Base-by-base conservation (phyloP, 1,140 invertebrate genomes). In the Globodera rostochiensis region DNA sequence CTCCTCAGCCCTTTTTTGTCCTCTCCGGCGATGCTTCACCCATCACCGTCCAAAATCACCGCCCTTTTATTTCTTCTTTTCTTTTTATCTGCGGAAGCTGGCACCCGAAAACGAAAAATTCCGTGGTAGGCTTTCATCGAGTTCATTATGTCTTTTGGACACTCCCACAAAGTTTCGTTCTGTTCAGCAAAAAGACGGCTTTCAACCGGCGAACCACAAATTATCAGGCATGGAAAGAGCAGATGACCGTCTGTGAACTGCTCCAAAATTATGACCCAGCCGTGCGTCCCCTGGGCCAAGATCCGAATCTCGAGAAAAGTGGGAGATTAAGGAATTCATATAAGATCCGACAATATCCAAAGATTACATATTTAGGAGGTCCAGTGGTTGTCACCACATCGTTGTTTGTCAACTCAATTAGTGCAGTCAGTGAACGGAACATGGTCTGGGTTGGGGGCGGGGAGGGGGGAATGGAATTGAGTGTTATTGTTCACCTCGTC, bases 221-320 rank as follows among this genome's bases (percentile, higher is more conserved):
- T 80, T 89, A 90, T 80, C 81, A 84, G 76, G 88, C 88, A 60
- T 90, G 88, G 88, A 88, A 83, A 80, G 88, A 90, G 53, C 88
- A 89, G 73, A 90, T 87, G 83, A 88, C 85, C 15, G 84, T 88
- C 36, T 89, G 88, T 73, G 88, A 89, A 74, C 79, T 89, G n/a
- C 81, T 89, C n/a, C 86, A 90, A 74, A 81, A 85, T 45, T 89
- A 89, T 74, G 88, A 89, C 73, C 47, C 87, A 15, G 84, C 88
- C n/a, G 88, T 89, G 46, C 74, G 88, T 66, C 88, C 88, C 8
- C 82, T 83, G 46, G 87, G 87, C 45, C 84, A 79, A 74, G 84
- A 82, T 13, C 88, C 86, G 7, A 81, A 75, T 36, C 81, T 81
- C 74, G 88, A 89, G 21, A 87, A 88, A 77, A 84, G 57, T 64